A percentile compares a stretch with the other conserved stretches of the same genome.
phyloP scores from a whole-genome alignment of 2,797 vertebrate species.

The Mormyrus proboscirostris region DNA sequence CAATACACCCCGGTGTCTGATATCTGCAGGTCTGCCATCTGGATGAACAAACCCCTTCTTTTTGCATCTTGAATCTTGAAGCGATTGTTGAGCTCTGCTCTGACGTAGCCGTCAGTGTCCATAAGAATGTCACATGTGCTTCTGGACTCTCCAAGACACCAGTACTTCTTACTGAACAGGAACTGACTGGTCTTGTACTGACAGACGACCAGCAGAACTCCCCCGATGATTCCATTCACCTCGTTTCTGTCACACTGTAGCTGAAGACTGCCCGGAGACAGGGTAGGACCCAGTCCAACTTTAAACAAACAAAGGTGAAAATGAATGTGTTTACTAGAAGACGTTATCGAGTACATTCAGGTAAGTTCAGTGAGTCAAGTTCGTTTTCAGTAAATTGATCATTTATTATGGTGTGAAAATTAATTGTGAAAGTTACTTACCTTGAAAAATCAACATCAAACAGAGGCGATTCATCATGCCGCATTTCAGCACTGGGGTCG shows the following conservation, averaged over 20 bases:
- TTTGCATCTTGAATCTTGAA: slow-evolving; percentile 28
- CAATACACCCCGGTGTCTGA: slow-evolving; percentile 56
- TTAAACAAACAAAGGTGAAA: not conserved
- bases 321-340: not conserved
- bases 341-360: not conserved
- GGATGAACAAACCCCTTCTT: slow-evolving; percentile 38
- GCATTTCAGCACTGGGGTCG: not conserved
- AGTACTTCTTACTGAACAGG: slow-evolving; percentile 56
- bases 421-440: slow-evolving; percentile 40
- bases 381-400: not conserved
- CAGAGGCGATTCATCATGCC: slow-evolving; percentile 40
- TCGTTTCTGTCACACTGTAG: slow-evolving; percentile 46
- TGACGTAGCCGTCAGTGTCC: slow-evolving; percentile 40
- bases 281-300: not conserved
- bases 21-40: slow-evolving; percentile 40
- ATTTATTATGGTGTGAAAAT: not conserved
- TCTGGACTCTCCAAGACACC: slow-evolving; percentile 53
- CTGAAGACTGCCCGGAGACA: slow-evolving; percentile 47
- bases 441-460: slow-evolving; percentile 42
- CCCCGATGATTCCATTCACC: slow-evolving; percentile 39
- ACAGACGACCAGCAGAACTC: slow-evolving; percentile 41
- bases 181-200: slow-evolving; percentile 19
- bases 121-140: slow-evolving; percentile 46
- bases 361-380: not conserved
- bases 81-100: slow-evolving; percentile 15